A percentile compares a stretch with the other conserved stretches of the same genome.
These are phyloP conservation scores for Amiota communis DNA, from an alignment of 2,888 invertebrate species.

Conservation along the genomic window DNA sequence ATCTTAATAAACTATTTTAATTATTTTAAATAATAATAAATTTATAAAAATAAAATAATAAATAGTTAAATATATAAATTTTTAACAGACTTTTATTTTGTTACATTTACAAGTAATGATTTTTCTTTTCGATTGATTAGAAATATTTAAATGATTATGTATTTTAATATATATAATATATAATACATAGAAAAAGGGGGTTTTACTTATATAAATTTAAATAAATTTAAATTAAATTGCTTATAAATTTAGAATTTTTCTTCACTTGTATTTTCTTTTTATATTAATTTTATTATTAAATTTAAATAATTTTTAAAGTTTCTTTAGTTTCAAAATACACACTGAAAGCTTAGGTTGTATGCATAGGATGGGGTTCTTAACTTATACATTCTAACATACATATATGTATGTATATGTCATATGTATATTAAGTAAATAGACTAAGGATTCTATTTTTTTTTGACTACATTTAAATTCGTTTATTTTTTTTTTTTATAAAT, in stretches of 20 bases:
- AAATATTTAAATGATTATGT: slow-evolving; percentile 39
- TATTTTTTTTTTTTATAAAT: slow-evolving; percentile 33
- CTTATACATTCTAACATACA: not conserved
- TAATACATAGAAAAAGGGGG: not conserved
- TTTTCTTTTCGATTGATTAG: slow-evolving; percentile 45
- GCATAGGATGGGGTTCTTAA: slow-evolving; percentile 30
- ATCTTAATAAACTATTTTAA: slow-evolving; percentile 53
- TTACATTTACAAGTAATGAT: slow-evolving; percentile 44
- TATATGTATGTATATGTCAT: too few relatives aligned
- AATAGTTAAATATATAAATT: too few relatives aligned
- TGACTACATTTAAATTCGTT: slow-evolving; percentile 66
- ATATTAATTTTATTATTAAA: slow-evolving; percentile 6
- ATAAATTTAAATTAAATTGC: slow-evolving; percentile 62
- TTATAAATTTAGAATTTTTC: slow-evolving; percentile 66
- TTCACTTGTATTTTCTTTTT: slow-evolving; percentile 20
- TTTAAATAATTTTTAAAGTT: not conserved
- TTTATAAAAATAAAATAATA: too few relatives aligned
- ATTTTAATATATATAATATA: slow-evolving; percentile 35
- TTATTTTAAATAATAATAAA: slow-evolving; percentile 1
- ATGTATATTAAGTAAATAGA: too few relatives aligned
- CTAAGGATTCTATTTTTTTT: slow-evolving; percentile 15
- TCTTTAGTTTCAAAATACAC: slow-evolving; percentile 15
- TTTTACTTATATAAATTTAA: slow-evolving; percentile 36
- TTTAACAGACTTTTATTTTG: slow-evolving; percentile 64
- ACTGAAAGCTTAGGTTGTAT: slow-evolving; percentile 43